phyloP scores from a whole-genome alignment of 2,797 vertebrate genomes.

The Crypturellus tataupa region DNA sequence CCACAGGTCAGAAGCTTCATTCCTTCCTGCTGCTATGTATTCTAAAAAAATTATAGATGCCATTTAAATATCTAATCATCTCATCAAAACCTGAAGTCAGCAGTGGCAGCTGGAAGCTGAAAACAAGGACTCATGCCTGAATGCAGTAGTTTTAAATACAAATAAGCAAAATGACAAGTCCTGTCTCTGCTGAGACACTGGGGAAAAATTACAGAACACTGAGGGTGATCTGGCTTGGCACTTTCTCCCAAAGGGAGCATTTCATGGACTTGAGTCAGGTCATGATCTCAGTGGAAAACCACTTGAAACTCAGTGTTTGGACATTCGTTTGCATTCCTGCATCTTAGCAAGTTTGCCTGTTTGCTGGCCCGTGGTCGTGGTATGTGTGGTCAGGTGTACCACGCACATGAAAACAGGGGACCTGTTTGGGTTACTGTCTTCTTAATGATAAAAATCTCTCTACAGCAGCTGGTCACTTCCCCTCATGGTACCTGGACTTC shows the following conservation, averaged over 20 bases:
- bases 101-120: neutral
- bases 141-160: neutral
- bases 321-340: neutral
- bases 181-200: neutral
- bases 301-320: neutral
- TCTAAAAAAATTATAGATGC: constrained; percentile 39
- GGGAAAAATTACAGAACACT: neutral
- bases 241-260: neutral
- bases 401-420: neutral
- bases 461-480: neutral
- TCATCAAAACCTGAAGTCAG: neutral
- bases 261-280: neutral
- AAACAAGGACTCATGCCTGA: neutral
- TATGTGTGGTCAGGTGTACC: neutral
- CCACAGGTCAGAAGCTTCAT: constrained; percentile 10
- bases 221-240: neutral
- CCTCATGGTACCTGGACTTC: neutral
- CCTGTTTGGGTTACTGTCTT: neutral
- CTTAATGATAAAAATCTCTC: neutral
- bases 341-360: neutral
- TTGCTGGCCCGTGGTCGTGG: neutral
- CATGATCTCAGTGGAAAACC: neutral
- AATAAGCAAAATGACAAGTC: neutral
- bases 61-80: neutral
- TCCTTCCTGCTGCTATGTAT: neutral